A percentile compares a stretch with the other conserved stretches of the same genome.
Evolutionary conservation across 2,888 invertebrate genomes (phyloP).

Genomic region (Dusona sp.): DNA sequence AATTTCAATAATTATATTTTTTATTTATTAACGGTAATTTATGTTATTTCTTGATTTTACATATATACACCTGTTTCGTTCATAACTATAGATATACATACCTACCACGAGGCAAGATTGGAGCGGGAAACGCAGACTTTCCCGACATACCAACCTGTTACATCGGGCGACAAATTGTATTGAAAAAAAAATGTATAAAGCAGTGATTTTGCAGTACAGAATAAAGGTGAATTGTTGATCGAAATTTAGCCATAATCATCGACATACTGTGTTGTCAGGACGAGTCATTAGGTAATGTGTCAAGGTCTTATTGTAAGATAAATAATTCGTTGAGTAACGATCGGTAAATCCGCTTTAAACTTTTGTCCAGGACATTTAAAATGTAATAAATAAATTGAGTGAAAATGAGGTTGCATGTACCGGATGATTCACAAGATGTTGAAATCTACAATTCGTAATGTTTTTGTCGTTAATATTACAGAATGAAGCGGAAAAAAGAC

Average conservation of each 20-base stretch:
- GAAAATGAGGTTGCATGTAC: background rate
- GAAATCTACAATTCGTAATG: background rate
- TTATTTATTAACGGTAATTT: background rate
- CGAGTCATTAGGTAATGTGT: background rate
- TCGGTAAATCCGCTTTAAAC: background rate
- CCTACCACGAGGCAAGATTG: background rate
- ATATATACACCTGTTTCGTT: background rate
- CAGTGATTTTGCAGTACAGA: constrained; percentile 79
- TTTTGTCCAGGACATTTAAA: background rate
- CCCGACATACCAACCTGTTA: constrained; percentile 80
- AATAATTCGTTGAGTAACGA: background rate
- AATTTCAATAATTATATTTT: background rate
- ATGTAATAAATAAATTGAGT: background rate
- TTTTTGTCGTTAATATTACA: background rate
- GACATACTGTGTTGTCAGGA: background rate
- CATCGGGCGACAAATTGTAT: constrained; percentile 82
- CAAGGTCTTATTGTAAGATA: background rate
- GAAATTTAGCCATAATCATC: background rate
- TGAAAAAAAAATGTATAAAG: constrained; percentile 83
- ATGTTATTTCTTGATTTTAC: background rate
- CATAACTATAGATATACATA: background rate
- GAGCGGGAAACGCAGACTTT: constrained; percentile 67
- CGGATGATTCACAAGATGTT: background rate
- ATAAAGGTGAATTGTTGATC: background rate
- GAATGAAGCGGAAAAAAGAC: background rate